A percentile compares a stretch with the other conserved stretches of the same genome.
phyloP scores from a whole-genome alignment of 2,888 invertebrate species.

The Euproctis similis region DNA sequence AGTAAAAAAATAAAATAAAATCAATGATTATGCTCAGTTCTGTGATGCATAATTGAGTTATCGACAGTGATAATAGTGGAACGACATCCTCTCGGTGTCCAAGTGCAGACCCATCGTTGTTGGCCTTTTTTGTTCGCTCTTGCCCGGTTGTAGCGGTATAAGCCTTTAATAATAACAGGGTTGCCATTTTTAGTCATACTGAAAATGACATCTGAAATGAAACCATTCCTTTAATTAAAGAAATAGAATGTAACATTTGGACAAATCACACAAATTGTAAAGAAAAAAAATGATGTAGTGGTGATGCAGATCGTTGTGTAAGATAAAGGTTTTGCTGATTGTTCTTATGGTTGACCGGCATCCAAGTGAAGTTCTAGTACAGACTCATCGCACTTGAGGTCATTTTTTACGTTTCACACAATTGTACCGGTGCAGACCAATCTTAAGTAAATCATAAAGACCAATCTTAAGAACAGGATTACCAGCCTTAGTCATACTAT shows the following conservation, averaged over 20 bases:
- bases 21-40: conserved; percentile 12
- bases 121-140: conserved; percentile 5
- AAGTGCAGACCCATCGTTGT: conserved; percentile 13
- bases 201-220: conserved; percentile 10
- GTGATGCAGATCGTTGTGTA: too few species aligned
- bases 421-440: too few species aligned
- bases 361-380: conserved; percentile 17
- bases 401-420: conserved; percentile 8
- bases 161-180: conserved; percentile 13
- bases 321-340: too few species aligned
- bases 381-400: conserved; percentile 32
- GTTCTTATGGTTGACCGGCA: conserved; percentile 30
- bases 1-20: background rate
- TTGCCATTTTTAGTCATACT: conserved; percentile 12
- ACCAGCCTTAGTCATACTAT: conserved; percentile 8
- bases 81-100: conserved; percentile 8
- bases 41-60: conserved; percentile 8
- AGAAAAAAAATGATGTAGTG: too few species aligned
- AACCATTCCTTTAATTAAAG: too few species aligned
- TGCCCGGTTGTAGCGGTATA: conserved; percentile 13
- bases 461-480: conserved; percentile 13
- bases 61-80: conserved; percentile 10
- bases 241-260: too few species aligned
- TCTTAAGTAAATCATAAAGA: too few species aligned
- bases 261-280: too few species aligned